A percentile compares a stretch with the other conserved stretches of the same genome.
Evolutionary conservation across 2,888 invertebrate species (phyloP).

Genomic region (Elysia crispata): DNA sequence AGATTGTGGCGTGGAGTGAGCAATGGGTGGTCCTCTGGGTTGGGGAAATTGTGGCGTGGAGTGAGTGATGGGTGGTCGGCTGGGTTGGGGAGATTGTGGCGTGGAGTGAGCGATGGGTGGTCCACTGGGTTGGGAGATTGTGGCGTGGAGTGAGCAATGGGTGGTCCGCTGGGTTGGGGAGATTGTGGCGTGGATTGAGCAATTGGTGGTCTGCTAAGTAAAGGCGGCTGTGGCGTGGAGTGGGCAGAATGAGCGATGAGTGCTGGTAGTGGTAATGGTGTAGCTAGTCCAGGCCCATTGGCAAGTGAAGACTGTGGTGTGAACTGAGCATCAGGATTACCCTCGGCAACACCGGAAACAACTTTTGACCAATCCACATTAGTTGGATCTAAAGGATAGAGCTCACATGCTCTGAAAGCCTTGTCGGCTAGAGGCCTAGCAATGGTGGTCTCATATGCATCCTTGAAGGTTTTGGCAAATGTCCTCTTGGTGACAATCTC

Average conservation of each 20-base stretch:
- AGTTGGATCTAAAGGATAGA: neutral
- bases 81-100: no score
- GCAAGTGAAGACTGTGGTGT: neutral
- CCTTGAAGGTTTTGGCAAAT: constrained; percentile 18
- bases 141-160: no score
- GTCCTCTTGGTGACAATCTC: constrained; percentile 14
- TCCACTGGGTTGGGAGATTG: neutral
- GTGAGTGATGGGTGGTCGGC: no score
- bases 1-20: no score
- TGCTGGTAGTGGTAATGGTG: no score
- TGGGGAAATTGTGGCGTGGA: no score
- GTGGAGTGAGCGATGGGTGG: neutral
- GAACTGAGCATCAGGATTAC: neutral
- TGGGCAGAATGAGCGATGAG: no score
- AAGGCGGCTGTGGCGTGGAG: no score
- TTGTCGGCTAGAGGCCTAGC: neutral
- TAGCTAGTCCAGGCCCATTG: no score
- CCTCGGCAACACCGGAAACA: neutral
- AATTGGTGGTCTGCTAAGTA: no score
- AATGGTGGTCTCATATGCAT: constrained; percentile 6
- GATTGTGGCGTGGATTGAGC: no score
- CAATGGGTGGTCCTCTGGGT: neutral
- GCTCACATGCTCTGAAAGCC: constrained; percentile 14
- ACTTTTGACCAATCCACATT: neutral
- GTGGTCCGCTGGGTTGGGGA: no score